Conservation (phyloP, 2,888 invertebrate species). For the Phortica magna region DNA sequence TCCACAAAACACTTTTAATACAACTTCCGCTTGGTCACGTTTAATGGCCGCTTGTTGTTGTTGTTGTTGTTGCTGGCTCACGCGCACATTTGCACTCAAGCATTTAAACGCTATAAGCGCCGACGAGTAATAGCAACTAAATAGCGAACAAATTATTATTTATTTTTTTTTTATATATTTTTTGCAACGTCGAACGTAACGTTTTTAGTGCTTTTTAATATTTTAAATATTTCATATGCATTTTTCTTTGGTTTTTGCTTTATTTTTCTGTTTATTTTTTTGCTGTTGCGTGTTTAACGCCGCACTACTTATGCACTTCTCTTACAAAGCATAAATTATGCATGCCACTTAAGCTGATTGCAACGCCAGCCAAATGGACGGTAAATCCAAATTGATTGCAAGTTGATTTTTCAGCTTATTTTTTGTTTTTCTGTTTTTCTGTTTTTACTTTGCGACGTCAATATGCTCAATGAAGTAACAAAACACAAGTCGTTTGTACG, state of each 20-base stretch:
- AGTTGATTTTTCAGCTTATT: neutral
- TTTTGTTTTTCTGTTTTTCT: neutral
- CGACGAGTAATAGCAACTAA: neutral
- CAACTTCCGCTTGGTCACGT: too few relatives aligned
- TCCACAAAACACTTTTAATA: neutral
- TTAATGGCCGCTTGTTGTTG: constrained; percentile 41
- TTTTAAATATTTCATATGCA: constrained; percentile 1
- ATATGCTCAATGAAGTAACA: constrained; percentile 3
- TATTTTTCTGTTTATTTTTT: neutral
- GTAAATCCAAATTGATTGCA: neutral
- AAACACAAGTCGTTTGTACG: neutral
- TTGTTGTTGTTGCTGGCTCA: too few relatives aligned
- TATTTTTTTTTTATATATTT: neutral
- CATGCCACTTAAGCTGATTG: constrained; percentile 67
- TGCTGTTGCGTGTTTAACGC: constrained; percentile 19
- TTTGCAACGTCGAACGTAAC: neutral
- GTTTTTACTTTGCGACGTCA: neutral
- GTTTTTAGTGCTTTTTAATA: neutral
- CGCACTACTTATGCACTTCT: too few relatives aligned
- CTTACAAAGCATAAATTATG: constrained; percentile 56
- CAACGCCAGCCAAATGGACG: constrained; percentile 50
- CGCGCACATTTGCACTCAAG: too few relatives aligned
- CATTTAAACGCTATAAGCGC: neutral
- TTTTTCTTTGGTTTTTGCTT: neutral
- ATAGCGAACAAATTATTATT: neutral